Percentiles rank a stretch among this genome's conserved stretches.
phyloP scores from a whole-genome alignment of 1,140 invertebrate genomes.

The Trialeurodes vaporariorum region DNA sequence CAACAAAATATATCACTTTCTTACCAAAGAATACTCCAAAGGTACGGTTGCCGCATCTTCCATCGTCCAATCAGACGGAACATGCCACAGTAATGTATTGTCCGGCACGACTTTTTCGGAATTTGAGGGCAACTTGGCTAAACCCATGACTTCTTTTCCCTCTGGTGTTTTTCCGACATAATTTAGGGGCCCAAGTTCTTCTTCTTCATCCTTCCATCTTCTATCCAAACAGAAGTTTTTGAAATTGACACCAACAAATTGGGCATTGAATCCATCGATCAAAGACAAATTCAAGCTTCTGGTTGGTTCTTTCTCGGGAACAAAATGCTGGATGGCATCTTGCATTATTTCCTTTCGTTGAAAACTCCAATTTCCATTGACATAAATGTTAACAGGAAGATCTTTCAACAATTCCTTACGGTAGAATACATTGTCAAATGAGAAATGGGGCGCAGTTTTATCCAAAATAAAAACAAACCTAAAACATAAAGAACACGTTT shows the following conservation, averaged over 20 bases:
- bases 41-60: conserved; percentile 51
- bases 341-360: background rate
- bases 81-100: conserved; percentile 35
- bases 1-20: too few species aligned
- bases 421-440: conserved; percentile 35
- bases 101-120: conserved; percentile 3
- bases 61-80: conserved; percentile 45
- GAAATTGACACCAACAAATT: background rate
- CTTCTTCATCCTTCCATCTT: conserved; percentile 3
- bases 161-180: conserved; percentile 12
- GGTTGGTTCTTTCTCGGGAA: background rate
- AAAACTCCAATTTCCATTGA: conserved; percentile 19
- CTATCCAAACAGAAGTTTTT: background rate
- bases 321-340: background rate
- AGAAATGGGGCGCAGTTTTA: conserved; percentile 20
- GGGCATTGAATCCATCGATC: background rate
- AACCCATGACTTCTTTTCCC: conserved; percentile 14
- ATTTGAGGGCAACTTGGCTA: conserved; percentile 3
- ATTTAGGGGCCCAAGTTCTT: conserved; percentile 12
- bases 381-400: conserved; percentile 35
- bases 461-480: conserved; percentile 23
- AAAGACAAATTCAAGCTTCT: background rate
- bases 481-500: too few species aligned
- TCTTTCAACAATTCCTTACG: conserved; percentile 33
- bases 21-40: conserved; percentile 42